Evolutionary conservation across 2,888 invertebrate genomes (phyloP).

Genomic region (Megamerina dolium): DNA sequence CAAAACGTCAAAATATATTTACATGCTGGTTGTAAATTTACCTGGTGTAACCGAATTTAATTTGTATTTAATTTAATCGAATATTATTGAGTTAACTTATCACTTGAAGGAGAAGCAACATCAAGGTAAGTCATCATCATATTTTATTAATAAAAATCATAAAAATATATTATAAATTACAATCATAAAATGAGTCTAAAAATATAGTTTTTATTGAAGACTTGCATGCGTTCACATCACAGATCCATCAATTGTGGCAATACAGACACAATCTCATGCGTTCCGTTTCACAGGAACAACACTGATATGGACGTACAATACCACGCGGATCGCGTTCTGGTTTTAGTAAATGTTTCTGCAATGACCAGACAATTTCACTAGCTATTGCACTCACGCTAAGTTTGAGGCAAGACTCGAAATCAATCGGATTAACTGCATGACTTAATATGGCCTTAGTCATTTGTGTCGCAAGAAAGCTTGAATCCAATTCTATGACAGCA

Average conservation of each 20-base stretch:
- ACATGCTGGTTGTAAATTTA: no score
- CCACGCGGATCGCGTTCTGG: conserved; percentile 26
- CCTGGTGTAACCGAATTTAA: no score
- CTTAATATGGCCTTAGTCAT: conserved; percentile 39
- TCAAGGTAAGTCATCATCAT: no score
- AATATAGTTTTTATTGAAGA: no score
- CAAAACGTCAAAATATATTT: conserved; percentile 6
- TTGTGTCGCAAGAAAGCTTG: conserved; percentile 34
- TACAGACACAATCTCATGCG: conserved; percentile 17
- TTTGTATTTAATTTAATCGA: no score
- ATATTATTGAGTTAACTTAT: no score
- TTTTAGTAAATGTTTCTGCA: conserved; percentile 37
- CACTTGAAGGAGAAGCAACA: no score
- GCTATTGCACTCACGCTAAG: conserved; percentile 38
- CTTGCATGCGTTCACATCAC: no score
- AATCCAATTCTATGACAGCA: conserved; percentile 31
- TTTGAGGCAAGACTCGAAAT: conserved; percentile 35
- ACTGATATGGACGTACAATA: conserved; percentile 12
- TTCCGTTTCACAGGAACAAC: conserved; percentile 9
- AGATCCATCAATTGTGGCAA: no score
- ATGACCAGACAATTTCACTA: conserved; percentile 37
- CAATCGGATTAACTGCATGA: conserved; percentile 36
- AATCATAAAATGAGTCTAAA: no score
- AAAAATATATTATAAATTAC: no score
- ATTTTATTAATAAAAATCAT: no score